Evolutionary conservation across 2,888 invertebrate species (phyloP), one percentile per base, ranked within the genome.

Genomic region (Microplitis manilae): DNA sequence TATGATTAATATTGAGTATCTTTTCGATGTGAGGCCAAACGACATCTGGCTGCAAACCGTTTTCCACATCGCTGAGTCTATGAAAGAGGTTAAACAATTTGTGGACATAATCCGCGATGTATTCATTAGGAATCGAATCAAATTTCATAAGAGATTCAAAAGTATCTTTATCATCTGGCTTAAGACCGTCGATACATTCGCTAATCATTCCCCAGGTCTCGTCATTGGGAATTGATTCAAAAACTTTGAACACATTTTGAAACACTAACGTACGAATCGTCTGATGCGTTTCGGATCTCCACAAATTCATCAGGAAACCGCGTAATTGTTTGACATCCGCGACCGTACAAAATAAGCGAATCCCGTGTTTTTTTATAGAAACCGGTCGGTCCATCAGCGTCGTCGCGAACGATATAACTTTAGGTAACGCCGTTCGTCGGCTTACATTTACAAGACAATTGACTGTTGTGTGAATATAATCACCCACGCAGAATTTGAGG

Each of bases 331-430:
- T 67, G 0, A 79, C 74, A 4, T 84, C 39, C 0, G 83, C 82
- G 0, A 86, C 79, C 8, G 81, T 74, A 30, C 77, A 82, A 17
- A 86, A 76, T 6, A 89, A 4, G 20, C 88, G 83, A 9, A 90
- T 82, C 0, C 85, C 87, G 20, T 88, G 86, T 76, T 90, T 90
- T 8, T 80, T 86, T 0, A 87, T 79, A 1, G 88, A 84, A 1
- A 89, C 85, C 0, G 84, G 84, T 62, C 82, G 76, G 0, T 77
- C 77, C 1, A 81, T 30, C 2, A 89, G 76, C 1, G 38, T 74
- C 8, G 73, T 78, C 0, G 85, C 83, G 64, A 87, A 87, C 0
- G 79, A 8, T 0, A 85, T 20, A 0, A 85, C 84, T 6, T 81
- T 78, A 0, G 64, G n/a, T 0, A 77, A 2, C 1, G 82, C 70